phyloP scores from a whole-genome alignment of 2,888 invertebrate species.

The Ceriagrion tenellum region DNA sequence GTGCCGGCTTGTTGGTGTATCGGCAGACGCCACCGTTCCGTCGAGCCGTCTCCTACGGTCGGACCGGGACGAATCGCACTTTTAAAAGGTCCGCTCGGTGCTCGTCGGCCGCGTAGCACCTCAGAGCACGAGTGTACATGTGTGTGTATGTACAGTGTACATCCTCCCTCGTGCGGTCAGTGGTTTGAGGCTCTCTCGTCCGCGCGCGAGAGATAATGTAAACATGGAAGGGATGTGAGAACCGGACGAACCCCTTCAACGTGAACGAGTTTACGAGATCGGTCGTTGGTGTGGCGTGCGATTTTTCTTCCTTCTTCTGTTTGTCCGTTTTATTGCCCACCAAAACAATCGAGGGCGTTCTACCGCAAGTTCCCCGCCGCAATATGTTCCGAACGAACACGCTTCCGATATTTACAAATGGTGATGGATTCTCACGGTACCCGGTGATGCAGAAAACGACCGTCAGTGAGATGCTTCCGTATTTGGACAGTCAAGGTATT shows the following conservation, averaged over 20 bases:
- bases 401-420: not conserved
- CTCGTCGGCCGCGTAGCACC: not conserved
- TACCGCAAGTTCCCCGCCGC: not conserved
- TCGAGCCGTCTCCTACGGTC: not conserved
- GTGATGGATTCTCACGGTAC: not conserved
- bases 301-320: not conserved
- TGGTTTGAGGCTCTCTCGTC: not conserved
- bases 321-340: not conserved
- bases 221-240: not conserved
- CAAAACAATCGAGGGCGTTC: not conserved
- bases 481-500: not conserved
- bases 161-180: not conserved
- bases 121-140: not conserved
- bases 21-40: not conserved
- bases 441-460: not conserved
- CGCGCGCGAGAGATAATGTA: constrained; percentile 24
- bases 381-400: not conserved
- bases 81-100: not conserved
- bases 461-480: not conserved
- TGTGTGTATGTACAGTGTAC: too few species aligned
- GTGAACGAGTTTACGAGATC: not conserved
- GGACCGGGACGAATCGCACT: not conserved
- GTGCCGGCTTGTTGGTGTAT: constrained; percentile 39
- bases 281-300: not conserved
- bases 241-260: not conserved